These are phyloP conservation scores for Anguilla japonica DNA, from an alignment of 2,113 vertebrate genomes.

Conservation along the genomic window DNA sequence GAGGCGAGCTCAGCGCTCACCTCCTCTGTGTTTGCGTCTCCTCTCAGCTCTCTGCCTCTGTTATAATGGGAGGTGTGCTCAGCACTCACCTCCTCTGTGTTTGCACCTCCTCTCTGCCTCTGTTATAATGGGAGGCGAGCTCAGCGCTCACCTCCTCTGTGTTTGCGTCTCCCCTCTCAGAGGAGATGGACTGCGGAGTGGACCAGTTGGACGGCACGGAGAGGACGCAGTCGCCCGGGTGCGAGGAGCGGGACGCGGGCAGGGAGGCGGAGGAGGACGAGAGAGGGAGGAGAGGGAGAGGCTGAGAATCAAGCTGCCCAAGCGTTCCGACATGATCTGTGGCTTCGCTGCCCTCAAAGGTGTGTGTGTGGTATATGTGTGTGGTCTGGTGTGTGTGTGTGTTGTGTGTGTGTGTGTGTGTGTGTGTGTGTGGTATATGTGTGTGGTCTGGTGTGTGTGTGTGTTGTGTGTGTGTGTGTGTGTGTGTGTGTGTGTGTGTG, in stretches of 20 bases:
- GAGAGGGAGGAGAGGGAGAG: conserved; percentile 68
- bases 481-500: neutral
- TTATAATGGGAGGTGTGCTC: neutral
- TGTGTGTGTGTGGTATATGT: too few species aligned
- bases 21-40: too few species aligned
- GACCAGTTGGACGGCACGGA: conserved; percentile 86
- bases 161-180: conserved; percentile 44
- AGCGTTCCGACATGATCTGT: conserved; percentile 94
- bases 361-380: conserved; percentile 47
- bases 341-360: conserved; percentile 94
- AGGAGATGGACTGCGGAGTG: conserved; percentile 84
- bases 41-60: too few species aligned
- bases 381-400: neutral
- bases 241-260: conserved; percentile 84
- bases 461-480: too few species aligned
- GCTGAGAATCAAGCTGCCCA: conserved; percentile 82
- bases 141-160: neutral
- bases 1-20: too few species aligned
- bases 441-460: neutral
- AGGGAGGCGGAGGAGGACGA: conserved; percentile 64
- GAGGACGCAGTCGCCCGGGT: conserved; percentile 66
- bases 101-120: too few species aligned
- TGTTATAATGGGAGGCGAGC: neutral
- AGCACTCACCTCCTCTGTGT: too few species aligned
- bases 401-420: too few species aligned